These are phyloP conservation scores for Acipenser ruthenus DNA, from an alignment of 2,797 vertebrate species.

Conservation along the genomic window DNA sequence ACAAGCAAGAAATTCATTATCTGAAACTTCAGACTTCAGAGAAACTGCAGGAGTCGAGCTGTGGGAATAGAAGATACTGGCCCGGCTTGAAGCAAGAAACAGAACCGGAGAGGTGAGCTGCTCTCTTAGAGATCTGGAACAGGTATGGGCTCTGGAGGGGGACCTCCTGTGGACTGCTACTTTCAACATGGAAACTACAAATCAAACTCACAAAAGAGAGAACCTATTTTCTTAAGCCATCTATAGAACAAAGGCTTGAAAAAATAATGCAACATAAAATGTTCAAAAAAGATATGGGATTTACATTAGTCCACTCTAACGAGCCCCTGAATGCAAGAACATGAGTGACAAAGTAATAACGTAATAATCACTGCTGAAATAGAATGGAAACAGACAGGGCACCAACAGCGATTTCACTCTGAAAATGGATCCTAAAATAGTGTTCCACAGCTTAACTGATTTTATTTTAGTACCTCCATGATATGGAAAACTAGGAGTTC, in stretches of 20 bases:
- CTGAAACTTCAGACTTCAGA: neutral
- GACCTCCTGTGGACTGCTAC: neutral
- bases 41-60: neutral
- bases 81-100: neutral
- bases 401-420: slow-evolving; percentile 7
- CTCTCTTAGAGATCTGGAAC: neutral
- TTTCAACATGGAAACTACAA: slow-evolving; percentile 42
- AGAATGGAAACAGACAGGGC: slow-evolving; percentile 5
- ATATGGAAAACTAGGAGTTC: slow-evolving; percentile 60
- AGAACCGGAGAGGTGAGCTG: neutral
- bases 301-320: slow-evolving; percentile 12
- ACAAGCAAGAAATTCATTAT: slow-evolving; percentile 1
- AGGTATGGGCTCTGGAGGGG: neutral
- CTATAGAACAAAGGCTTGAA: neutral
- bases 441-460: slow-evolving; percentile 57
- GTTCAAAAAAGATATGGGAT: slow-evolving; percentile 53
- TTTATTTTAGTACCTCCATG: slow-evolving; percentile 66
- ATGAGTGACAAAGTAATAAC: slow-evolving; percentile 21
- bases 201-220: slow-evolving; percentile 36
- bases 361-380: slow-evolving; percentile 41
- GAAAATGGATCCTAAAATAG: slow-evolving; percentile 45
- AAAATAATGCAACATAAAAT: slow-evolving; percentile 44
- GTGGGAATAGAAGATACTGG: neutral
- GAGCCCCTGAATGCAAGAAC: slow-evolving; percentile 10
- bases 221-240: too few relatives aligned